These are phyloP conservation scores for Valencia hispanica DNA, from an alignment of 2,797 vertebrate genomes.

Conservation along the genomic window DNA sequence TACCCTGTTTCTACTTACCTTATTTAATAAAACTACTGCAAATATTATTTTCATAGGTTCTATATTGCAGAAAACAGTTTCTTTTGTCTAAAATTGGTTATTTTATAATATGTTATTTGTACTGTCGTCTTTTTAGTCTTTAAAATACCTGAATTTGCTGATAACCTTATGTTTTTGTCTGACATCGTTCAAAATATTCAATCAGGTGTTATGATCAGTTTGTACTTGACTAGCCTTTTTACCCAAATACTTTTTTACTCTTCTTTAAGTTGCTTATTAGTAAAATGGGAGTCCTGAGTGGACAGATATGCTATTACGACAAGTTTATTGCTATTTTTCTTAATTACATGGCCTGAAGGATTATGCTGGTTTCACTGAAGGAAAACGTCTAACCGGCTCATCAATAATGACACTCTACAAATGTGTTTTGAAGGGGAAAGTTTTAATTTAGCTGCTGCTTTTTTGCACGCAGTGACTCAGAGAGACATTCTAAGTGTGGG, in stretches of 20 bases:
- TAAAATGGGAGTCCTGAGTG: neutral
- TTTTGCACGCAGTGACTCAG: too few relatives aligned
- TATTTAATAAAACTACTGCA: too few relatives aligned
- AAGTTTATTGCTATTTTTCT: neutral
- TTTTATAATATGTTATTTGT: neutral
- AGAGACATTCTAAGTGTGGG: neutral
- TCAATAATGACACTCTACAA: neutral
- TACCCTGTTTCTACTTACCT: too few relatives aligned
- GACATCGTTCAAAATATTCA: neutral
- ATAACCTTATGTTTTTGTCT: neutral
- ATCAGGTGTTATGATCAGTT: neutral
- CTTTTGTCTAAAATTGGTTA: neutral
- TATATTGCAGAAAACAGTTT: too few relatives aligned
- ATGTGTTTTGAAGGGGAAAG: neutral
- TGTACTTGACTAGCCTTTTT: neutral
- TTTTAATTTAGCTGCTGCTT: neutral
- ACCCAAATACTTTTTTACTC: neutral
- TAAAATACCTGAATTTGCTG: neutral
- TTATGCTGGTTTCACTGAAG: accelerated
- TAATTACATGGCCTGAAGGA: neutral
- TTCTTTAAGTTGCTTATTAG: neutral
- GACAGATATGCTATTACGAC: neutral
- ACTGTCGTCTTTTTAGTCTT: neutral
- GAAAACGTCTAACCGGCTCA: neutral
- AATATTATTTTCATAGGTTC: too few relatives aligned